Base-by-base conservation (phyloP, 2,888 invertebrate genomes). In the Drosophila mercatorum region DNA sequence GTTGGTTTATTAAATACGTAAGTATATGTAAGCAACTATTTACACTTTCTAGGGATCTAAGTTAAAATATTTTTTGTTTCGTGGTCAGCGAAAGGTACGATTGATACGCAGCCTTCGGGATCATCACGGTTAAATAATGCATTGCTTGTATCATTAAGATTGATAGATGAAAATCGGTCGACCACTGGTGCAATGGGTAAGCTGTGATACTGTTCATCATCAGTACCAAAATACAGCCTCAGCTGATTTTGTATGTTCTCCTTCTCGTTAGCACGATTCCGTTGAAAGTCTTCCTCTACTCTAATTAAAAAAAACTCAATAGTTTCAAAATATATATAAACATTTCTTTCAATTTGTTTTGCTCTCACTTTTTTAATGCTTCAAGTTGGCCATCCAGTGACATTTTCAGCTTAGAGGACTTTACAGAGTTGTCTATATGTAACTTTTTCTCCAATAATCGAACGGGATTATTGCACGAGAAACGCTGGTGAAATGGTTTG, bases 211-310 rank as follows among this genome's bases (percentile, higher is more conserved):
- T 93, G 92, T 52, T 94, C 94, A 26, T 95, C 95, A 17, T 75
- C 81, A 17, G 60, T 46, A 3, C 76, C 79, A 62, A 78, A 86
- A 60, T 87, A 83, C 1, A 96, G 93, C 51, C 96, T 93, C 77
- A 97, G 92, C 91, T 97, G 97, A 80, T 97, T 96, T 36, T 96
- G 93, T 72, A 97, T 96, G 77, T 93, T 95, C 0, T 96, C 96
- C 91, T 96, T 96, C 92, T 96, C 96, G 74, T 95, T 93, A 43
- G 96, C 97, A 49, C 97, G 94, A 92, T 97, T 97, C 75, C 95
- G 94, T 91, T 97, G 97, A 92, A 97, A 97, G 92, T 97, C 97
- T 91, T 97, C 97, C 90, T 97, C 97, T 5, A 97, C 97, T 90
- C 96, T 80, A 72, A 57, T 75, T 66, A 26, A 26, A 17, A 6